These are phyloP conservation scores for Nannoperca australis DNA, from an alignment of 2,797 vertebrate genomes.

Conservation along the genomic window DNA sequence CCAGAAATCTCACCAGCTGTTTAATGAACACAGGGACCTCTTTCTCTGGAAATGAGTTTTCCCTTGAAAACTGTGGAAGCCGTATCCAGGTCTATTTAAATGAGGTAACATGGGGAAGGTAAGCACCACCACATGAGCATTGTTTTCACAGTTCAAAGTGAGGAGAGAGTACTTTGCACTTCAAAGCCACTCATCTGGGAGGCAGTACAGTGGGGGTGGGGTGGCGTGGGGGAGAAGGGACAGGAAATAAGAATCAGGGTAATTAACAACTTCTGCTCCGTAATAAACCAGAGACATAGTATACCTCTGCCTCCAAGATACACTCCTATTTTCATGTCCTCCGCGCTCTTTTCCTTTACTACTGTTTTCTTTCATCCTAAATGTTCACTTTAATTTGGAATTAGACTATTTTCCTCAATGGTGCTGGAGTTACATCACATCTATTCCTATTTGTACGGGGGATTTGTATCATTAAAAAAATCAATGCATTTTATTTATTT, in stretches of 20 bases:
- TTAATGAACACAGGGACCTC: constrained; percentile 87
- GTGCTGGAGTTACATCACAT: constrained; percentile 45
- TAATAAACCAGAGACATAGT: constrained; percentile 86
- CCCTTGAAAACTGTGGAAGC: constrained; percentile 86
- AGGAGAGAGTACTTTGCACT: constrained; percentile 92
- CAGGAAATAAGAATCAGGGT: constrained; percentile 92
- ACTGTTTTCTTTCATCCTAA: constrained; percentile 60
- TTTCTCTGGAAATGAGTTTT: constrained; percentile 87
- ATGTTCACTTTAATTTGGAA: constrained; percentile 59
- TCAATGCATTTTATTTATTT: constrained; percentile 5
- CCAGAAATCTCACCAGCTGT: constrained; percentile 83
- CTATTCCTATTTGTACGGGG: constrained; percentile 35
- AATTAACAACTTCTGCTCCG: constrained; percentile 93
- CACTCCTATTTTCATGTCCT: constrained; percentile 70
- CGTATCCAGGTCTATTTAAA: constrained; percentile 91
- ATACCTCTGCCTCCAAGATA: constrained; percentile 76
- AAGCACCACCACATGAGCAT: constrained; percentile 90
- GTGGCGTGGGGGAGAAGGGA: constrained; percentile 82
- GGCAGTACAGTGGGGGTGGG: constrained; percentile 85
- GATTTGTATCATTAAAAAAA: constrained; percentile 25
- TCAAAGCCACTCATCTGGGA: constrained; percentile 93
- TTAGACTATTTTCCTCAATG: constrained; percentile 30
- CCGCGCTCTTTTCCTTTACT: constrained; percentile 37
- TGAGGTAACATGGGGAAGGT: constrained; percentile 90
- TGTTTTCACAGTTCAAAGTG: constrained; percentile 92